Evolutionary conservation across 2,797 vertebrate genomes (phyloP), one percentile per base, ranked within the genome.

Genomic region (Chiroxiphia lanceolata): DNA sequence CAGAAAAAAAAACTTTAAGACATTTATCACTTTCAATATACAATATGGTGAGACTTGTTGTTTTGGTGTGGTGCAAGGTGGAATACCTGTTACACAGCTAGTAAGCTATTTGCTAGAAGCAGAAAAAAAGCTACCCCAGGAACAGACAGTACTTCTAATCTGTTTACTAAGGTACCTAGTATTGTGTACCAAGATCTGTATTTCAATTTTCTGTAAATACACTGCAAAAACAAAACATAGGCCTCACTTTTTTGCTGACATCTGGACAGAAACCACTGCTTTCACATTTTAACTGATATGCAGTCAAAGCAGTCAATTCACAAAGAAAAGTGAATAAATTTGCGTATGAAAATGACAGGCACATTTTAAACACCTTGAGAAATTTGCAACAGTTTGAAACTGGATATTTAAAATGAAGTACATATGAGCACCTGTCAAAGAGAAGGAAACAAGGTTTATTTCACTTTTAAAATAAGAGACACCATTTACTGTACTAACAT

Each of bases 291-390:
- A 90, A 87, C 68, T 78, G 10, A 89, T 74, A 14, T 44, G 45
- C 76, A 91, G 67, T 74, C 72, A 93, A 92, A 90, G 63, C 65
- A 78, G 13, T 78, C 27, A 47, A 31, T 76, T 89, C 40, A 40
- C 40, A 83, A 1, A 57, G 23, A 31, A 90, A 91, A 88, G 48
- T 45, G 69, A 83, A 95, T 65, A 68, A 26, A 91, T 83, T 89
- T 91, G 61, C 17, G 3, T 75, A 72, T 33, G 65, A 87, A 78
- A 59, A 76, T 44, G 61, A 91, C 47, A 91, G 56, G 27, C 54
- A 83, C 27, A 47, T 95, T 83, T 93, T 65, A 93, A 96, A 50
- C 61, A 80, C 70, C 57, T 71, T 81, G 38, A 91, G 69, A 93
- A 82, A 81, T 75, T n/a, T 88, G 57, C 54, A 83, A n/a, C 33